phyloP scores from a whole-genome alignment of 2,888 invertebrate species.

The Drosophila atripex region DNA sequence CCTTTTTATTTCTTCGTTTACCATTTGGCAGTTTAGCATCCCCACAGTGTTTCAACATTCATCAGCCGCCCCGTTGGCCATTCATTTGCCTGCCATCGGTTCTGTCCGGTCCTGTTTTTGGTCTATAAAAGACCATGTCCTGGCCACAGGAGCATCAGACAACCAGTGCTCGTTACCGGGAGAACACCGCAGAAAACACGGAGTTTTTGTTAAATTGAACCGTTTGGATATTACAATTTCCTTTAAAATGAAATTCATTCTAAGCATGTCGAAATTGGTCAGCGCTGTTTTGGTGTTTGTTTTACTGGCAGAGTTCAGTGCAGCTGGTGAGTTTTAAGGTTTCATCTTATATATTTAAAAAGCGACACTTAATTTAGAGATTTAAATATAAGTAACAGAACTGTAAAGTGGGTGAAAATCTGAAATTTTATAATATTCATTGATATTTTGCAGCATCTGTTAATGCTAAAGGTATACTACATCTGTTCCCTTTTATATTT shows the following conservation, averaged over 20 bases:
- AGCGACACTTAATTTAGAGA: background rate
- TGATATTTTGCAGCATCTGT: conserved; percentile 30
- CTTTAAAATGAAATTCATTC: conserved; percentile 74
- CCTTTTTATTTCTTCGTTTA: background rate
- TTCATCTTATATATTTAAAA: background rate
- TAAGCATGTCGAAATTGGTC: conserved; percentile 67
- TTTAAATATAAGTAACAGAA: background rate
- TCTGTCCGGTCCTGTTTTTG: conserved; percentile 55
- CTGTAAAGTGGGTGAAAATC: background rate
- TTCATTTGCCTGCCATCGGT: conserved; percentile 54
- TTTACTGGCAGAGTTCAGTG: conserved; percentile 61
- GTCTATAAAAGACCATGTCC: conserved; percentile 81
- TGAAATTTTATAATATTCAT: background rate
- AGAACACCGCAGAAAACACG: conserved; percentile 57
- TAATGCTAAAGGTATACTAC: conserved; percentile 34
- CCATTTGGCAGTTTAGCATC: conserved; percentile 6
- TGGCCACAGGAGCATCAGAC: conserved; percentile 74
- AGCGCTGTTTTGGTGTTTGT: conserved; percentile 67
- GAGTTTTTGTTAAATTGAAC: conserved; percentile 7
- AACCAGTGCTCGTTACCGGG: conserved; percentile 64
- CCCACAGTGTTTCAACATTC: conserved; percentile 29
- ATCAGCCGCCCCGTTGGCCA: conserved; percentile 29
- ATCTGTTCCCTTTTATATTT: background rate
- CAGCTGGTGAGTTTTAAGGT: conserved; percentile 77
- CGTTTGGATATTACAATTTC: conserved; percentile 4